These are phyloP conservation scores for Mastacembelus armatus DNA, from an alignment of 2,797 vertebrate genomes.

Conservation along the genomic window DNA sequence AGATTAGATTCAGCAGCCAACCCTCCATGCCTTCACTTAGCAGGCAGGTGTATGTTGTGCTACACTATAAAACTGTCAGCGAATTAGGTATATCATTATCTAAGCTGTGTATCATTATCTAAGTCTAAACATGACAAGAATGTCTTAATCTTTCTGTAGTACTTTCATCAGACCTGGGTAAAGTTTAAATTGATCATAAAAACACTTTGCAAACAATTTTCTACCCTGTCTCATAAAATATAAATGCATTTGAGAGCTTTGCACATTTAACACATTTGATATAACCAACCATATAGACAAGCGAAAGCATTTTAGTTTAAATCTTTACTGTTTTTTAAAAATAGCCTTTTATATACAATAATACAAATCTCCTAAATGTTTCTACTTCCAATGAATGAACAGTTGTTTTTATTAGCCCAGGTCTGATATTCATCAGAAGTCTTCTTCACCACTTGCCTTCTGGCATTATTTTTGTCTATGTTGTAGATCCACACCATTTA, in stretches of 20 bases:
- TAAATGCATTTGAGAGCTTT: neutral
- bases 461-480: constrained; percentile 14
- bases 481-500: constrained; percentile 52
- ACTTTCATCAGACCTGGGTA: constrained; percentile 31
- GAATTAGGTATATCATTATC: neutral
- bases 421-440: constrained; percentile 34
- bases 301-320: neutral
- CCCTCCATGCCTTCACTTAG: constrained; percentile 30
- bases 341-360: neutral
- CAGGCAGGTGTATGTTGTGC: constrained; percentile 31
- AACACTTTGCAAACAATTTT: neutral
- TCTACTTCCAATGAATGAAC: neutral
- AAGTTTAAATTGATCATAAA: neutral
- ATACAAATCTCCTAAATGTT: neutral
- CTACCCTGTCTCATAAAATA: neutral
- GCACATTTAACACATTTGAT: neutral
- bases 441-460: neutral
- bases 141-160: neutral
- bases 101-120: neutral
- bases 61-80: constrained; percentile 7
- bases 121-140: neutral
- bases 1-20: constrained; percentile 39
- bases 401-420: neutral
- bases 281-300: neutral
- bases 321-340: neutral